Evolutionary conservation across 2,888 invertebrate genomes (phyloP).

Genomic region (Imbricaverruca yamaguchii): DNA sequence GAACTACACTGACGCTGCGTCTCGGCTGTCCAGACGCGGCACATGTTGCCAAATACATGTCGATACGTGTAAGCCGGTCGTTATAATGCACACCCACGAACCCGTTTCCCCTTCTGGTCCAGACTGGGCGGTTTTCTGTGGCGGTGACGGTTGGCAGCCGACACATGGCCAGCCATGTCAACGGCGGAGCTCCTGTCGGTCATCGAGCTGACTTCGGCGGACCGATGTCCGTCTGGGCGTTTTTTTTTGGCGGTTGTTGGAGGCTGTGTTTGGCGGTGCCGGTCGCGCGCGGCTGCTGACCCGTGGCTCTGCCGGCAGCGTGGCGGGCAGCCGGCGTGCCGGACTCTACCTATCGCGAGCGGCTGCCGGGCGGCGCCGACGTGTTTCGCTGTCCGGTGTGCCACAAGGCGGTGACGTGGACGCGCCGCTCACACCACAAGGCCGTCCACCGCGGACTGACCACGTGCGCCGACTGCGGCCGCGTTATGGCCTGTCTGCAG

Average conservation of each 20-base stretch:
- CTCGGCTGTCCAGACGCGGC: too few relatives aligned
- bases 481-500: conserved; percentile 10
- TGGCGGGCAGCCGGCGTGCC: neutral
- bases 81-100: too few relatives aligned
- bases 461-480: conserved; percentile 13
- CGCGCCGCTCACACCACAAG: conserved; percentile 18
- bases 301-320: neutral
- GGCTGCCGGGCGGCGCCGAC: neutral
- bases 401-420: conserved; percentile 1
- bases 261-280: too few relatives aligned
- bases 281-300: neutral
- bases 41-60: too few relatives aligned
- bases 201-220: neutral
- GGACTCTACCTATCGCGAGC: neutral
- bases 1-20: too few relatives aligned
- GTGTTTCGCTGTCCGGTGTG: neutral
- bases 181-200: neutral
- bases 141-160: too few relatives aligned
- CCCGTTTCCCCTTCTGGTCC: too few relatives aligned
- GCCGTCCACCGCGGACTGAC: conserved; percentile 3
- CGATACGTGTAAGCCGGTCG: too few relatives aligned
- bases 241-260: too few relatives aligned
- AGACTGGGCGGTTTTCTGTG: too few relatives aligned
- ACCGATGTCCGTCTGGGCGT: too few relatives aligned
- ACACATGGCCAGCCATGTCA: too few relatives aligned